Conservation (phyloP, 2,888 invertebrate species). For the Microchrysa polita region DNA sequence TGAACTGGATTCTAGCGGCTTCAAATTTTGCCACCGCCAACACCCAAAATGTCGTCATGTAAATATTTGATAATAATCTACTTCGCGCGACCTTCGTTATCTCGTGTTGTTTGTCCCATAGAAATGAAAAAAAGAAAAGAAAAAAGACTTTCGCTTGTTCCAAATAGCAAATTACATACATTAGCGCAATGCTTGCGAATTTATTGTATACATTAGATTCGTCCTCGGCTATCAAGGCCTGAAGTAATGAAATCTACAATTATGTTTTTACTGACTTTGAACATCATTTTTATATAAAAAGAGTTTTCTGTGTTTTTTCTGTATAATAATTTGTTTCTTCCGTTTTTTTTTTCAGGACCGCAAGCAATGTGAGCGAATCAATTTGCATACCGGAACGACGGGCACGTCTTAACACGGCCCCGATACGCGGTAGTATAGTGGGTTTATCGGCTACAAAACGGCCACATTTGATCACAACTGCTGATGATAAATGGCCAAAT, state of each 20-base stretch:
- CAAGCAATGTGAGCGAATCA: constrained; percentile 62
- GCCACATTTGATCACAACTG: constrained; percentile 54
- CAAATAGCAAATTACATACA: constrained; percentile 8
- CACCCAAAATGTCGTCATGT: background rate
- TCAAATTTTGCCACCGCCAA: background rate
- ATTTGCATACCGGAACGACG: constrained; percentile 58
- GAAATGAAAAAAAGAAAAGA: no score
- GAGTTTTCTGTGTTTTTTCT: no score
- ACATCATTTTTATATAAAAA: no score
- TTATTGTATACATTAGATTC: constrained; percentile 16
- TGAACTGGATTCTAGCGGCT: background rate
- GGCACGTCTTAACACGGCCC: constrained; percentile 62
- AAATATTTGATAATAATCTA: constrained; percentile 14
- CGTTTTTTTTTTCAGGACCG: constrained; percentile 63
- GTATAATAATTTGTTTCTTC: background rate
- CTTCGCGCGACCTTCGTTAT: constrained; percentile 21
- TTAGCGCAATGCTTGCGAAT: background rate
- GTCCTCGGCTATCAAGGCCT: constrained; percentile 30
- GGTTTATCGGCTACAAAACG: constrained; percentile 47
- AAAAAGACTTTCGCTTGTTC: constrained; percentile 15
- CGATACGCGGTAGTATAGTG: constrained; percentile 57
- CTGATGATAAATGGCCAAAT: constrained; percentile 67
- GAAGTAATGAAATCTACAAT: background rate
- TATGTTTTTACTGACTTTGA: no score
- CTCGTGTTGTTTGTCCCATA: constrained; percentile 1